phyloP scores from a whole-genome alignment of 2,888 invertebrate genomes.

The Trichacis sp. region DNA sequence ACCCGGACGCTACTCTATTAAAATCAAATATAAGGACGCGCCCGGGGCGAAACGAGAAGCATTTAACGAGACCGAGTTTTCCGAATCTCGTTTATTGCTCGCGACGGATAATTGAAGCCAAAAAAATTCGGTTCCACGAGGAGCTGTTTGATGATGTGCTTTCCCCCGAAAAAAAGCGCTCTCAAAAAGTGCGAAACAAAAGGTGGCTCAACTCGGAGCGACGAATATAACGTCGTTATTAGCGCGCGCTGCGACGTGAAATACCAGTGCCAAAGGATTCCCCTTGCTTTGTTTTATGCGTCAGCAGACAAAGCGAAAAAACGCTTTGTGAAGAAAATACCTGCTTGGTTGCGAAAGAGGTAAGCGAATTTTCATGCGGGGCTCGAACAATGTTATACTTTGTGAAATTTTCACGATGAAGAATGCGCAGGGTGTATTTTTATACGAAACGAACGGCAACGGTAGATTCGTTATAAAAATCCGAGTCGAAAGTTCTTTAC shows the following conservation, averaged over 20 bases:
- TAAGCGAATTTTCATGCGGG: background rate
- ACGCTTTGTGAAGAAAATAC: slow-evolving; percentile 4
- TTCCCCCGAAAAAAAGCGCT: slow-evolving; percentile 13
- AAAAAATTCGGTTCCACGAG: slow-evolving; percentile 14
- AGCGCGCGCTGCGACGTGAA: slow-evolving; percentile 20
- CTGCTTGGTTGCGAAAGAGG: slow-evolving; percentile 1
- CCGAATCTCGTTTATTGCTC: slow-evolving; percentile 25
- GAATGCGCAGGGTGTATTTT: no score
- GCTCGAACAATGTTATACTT: no score
- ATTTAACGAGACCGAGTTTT: slow-evolving; percentile 17
- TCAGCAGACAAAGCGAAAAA: slow-evolving; percentile 12
- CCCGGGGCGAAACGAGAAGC: background rate
- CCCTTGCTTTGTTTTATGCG: slow-evolving; percentile 29
- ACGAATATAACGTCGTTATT: slow-evolving; percentile 38
- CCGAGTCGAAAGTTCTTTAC: no score
- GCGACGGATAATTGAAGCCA: slow-evolving; percentile 23
- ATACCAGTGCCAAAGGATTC: slow-evolving; percentile 34
- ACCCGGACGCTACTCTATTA: background rate
- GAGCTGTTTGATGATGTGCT: slow-evolving; percentile 32
- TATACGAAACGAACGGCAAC: no score
- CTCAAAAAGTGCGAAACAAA: background rate
- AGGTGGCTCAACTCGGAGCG: slow-evolving; percentile 10
- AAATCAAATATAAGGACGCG: background rate
- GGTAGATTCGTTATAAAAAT: no score
- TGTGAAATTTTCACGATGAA: no score